Percentiles rank a stretch among this genome's conserved stretches.
These are phyloP conservation scores for Entomobrya multifasciata DNA, from an alignment of 2,888 invertebrate species.

Conservation along the genomic window DNA sequence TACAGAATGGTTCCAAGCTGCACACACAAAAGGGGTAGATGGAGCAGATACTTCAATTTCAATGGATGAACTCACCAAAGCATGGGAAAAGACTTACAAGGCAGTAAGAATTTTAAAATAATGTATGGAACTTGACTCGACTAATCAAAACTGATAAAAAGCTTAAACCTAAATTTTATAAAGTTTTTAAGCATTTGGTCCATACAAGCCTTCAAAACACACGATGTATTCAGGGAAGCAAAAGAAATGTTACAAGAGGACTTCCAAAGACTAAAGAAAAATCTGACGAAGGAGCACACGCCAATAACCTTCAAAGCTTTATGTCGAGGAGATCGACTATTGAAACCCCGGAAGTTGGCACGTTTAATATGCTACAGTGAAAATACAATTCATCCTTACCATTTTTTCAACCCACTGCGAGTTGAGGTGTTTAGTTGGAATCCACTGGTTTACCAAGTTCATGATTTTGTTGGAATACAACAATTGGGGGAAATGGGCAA, in stretches of 20 bases:
- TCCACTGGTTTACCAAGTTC: conserved; percentile 59
- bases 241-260: conserved; percentile 11
- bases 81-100: conserved; percentile 53
- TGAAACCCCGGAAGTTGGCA: not conserved
- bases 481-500: conserved; percentile 5
- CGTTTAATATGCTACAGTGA: conserved; percentile 46
- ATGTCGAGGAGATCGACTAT: conserved; percentile 60
- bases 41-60: conserved; percentile 36
- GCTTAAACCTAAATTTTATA: too few species aligned
- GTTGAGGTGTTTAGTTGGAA: conserved; percentile 59
- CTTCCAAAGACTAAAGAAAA: conserved; percentile 29
- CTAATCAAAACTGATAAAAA: too few species aligned
- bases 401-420: conserved; percentile 43
- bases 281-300: conserved; percentile 40
- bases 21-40: conserved; percentile 49
- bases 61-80: conserved; percentile 47
- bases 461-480: conserved; percentile 54
- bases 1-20: conserved; percentile 64
- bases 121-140: too few species aligned
- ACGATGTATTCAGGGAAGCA: conserved; percentile 64
- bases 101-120: conserved; percentile 50
- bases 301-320: conserved; percentile 53
- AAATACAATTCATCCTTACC: conserved; percentile 31
- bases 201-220: conserved; percentile 51
- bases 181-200: conserved; percentile 59